These are phyloP conservation scores for Lycia hirtaria DNA, from an alignment of 2,888 invertebrate genomes.

Conservation along the genomic window DNA sequence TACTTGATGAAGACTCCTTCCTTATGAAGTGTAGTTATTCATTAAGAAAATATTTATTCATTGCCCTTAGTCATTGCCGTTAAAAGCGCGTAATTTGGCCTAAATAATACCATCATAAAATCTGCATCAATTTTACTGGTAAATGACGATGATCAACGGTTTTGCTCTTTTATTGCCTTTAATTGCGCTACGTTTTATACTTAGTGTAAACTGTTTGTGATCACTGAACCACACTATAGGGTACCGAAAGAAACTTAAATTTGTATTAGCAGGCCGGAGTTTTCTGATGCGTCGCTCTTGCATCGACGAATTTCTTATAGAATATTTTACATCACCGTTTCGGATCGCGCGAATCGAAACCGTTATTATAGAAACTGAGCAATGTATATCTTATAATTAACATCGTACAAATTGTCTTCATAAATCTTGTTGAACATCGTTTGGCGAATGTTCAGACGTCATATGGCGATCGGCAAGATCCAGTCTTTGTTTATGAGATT, in stretches of 20 bases:
- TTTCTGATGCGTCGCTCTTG: conserved; percentile 62
- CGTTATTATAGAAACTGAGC: conserved; percentile 35
- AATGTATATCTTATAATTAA: conserved; percentile 50
- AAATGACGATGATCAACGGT: conserved; percentile 58
- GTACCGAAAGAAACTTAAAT: conserved; percentile 64
- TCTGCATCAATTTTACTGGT: conserved; percentile 53
- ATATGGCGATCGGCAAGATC: conserved; percentile 76
- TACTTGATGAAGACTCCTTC: no score
- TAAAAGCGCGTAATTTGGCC: no score
- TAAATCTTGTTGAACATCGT: conserved; percentile 67
- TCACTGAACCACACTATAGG: conserved; percentile 63
- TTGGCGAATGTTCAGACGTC: conserved; percentile 69
- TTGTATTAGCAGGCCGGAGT: conserved; percentile 58
- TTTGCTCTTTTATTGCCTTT: conserved; percentile 48
- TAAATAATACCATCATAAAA: no score
- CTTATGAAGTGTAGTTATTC: no score
- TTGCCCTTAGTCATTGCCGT: no score
- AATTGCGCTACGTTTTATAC: conserved; percentile 52
- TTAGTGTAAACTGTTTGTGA: conserved; percentile 55
- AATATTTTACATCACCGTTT: conserved; percentile 58
- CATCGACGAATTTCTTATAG: conserved; percentile 56
- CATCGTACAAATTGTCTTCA: conserved; percentile 46
- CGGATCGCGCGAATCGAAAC: conserved; percentile 15
- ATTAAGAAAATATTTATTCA: no score
- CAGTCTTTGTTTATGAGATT: conserved; percentile 75